phyloP scores from a whole-genome alignment of 2,797 vertebrate genomes.

The Parauchenoglanis punctatus region DNA sequence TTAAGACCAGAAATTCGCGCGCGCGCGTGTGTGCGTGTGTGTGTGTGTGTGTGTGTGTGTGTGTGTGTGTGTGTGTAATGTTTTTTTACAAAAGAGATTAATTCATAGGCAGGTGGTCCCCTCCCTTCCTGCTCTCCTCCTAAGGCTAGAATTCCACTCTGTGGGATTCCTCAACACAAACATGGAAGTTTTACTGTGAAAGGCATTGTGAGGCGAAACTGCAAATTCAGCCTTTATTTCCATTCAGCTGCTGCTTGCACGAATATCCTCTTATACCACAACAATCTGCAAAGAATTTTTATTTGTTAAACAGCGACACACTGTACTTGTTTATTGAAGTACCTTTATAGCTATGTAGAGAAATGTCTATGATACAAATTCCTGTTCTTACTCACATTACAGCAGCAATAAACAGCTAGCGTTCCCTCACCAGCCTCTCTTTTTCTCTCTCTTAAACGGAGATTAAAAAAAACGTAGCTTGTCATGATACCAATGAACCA shows the following conservation, averaged over 20 bases:
- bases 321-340: background rate
- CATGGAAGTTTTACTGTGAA: background rate
- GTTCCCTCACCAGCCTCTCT: too few species aligned
- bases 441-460: background rate
- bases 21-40: background rate
- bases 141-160: conserved; percentile 15
- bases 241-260: background rate
- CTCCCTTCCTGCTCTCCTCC: conserved; percentile 20
- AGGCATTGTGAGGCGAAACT: background rate
- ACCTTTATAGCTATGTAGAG: background rate
- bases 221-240: conserved; percentile 12
- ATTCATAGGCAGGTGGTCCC: conserved; percentile 41
- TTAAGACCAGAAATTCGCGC: conserved; percentile 27
- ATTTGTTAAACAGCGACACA: background rate
- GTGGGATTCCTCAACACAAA: background rate
- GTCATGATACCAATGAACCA: too few species aligned
- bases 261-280: background rate
- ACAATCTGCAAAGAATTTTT: background rate
- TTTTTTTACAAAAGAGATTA: conserved; percentile 39
- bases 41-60: background rate
- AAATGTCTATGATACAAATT: background rate
- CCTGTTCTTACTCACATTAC: background rate
- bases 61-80: background rate
- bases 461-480: background rate
- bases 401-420: background rate